These are phyloP conservation scores for Gonatopus flavifemur DNA, from an alignment of 1,140 invertebrate genomes.

Conservation along the genomic window DNA sequence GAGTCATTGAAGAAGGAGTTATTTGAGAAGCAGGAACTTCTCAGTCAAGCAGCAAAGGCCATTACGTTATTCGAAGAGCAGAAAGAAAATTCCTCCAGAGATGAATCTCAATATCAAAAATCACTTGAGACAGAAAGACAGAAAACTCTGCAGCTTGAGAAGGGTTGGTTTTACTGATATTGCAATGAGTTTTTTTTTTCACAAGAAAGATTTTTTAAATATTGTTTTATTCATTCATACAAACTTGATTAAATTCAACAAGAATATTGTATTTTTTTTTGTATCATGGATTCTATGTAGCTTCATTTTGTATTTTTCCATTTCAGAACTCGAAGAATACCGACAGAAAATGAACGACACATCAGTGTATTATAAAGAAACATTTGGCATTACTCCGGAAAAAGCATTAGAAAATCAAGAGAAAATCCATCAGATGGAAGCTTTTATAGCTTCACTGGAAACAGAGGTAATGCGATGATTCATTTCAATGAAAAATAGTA, in stretches of 20 bases:
- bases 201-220: neutral
- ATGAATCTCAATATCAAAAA: slow-evolving; percentile 45
- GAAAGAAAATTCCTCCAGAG: slow-evolving; percentile 42
- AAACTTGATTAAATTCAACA: no score
- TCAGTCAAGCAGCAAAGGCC: slow-evolving; percentile 79
- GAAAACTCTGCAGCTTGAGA: slow-evolving; percentile 45
- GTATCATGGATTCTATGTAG: neutral
- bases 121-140: slow-evolving; percentile 44
- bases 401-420: slow-evolving; percentile 45
- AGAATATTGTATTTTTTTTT: neutral
- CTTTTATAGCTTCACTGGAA: slow-evolving; percentile 47
- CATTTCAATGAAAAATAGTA: no score
- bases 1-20: slow-evolving; percentile 78
- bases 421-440: slow-evolving; percentile 50
- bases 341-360: slow-evolving; percentile 36
- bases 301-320: slow-evolving; percentile 3
- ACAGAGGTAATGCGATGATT: slow-evolving; percentile 41
- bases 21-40: slow-evolving; percentile 77
- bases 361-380: slow-evolving; percentile 43
- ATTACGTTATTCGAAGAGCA: slow-evolving; percentile 73
- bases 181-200: neutral
- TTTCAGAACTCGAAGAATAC: slow-evolving; percentile 45
- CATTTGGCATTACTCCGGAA: slow-evolving; percentile 50
- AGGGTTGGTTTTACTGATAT: slow-evolving; percentile 25
- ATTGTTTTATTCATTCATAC: neutral